Conservation (phyloP, 2,113 vertebrate species). For the Clupea harengus region DNA sequence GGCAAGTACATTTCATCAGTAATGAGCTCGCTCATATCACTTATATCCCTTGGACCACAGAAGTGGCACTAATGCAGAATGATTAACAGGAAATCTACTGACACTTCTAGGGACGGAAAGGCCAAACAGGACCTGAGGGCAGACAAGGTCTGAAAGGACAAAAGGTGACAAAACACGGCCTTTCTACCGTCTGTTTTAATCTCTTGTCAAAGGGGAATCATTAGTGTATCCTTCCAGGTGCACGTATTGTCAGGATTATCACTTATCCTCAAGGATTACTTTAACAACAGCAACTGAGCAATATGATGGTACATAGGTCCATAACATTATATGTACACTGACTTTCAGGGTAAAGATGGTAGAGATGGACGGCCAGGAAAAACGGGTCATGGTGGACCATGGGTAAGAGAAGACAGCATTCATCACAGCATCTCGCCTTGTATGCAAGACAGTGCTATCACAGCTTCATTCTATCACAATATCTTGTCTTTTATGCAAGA, state of each 20-base stretch:
- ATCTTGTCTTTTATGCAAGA: too few relatives aligned
- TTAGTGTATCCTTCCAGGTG: not conserved
- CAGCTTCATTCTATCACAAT: too few relatives aligned
- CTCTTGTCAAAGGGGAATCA: not conserved
- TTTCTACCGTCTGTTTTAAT: constrained; percentile 11
- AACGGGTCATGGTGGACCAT: constrained; percentile 65
- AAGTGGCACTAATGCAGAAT: not conserved
- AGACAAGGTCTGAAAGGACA: constrained; percentile 69
- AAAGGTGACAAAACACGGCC: constrained; percentile 66
- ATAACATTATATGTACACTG: not conserved
- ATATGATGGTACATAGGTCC: not conserved
- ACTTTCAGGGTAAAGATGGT: constrained; percentile 67
- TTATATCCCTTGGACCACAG: not conserved
- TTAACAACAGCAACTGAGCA: not conserved
- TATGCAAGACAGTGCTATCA: too few relatives aligned
- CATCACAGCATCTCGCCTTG: too few relatives aligned
- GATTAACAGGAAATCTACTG: not conserved
- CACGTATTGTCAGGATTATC: not conserved
- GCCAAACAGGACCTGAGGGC: constrained; percentile 65
- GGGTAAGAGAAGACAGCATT: constrained; percentile 55
- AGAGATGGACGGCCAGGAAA: constrained; percentile 61
- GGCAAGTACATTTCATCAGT: constrained; percentile 56
- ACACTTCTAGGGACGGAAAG: constrained; percentile 65
- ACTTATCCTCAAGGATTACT: not conserved
- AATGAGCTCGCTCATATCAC: not conserved